Percentiles rank a stretch among this genome's conserved stretches.
Conservation (phyloP, 2,797 vertebrate genomes). For the Amblyopsis hoosieri region DNA sequence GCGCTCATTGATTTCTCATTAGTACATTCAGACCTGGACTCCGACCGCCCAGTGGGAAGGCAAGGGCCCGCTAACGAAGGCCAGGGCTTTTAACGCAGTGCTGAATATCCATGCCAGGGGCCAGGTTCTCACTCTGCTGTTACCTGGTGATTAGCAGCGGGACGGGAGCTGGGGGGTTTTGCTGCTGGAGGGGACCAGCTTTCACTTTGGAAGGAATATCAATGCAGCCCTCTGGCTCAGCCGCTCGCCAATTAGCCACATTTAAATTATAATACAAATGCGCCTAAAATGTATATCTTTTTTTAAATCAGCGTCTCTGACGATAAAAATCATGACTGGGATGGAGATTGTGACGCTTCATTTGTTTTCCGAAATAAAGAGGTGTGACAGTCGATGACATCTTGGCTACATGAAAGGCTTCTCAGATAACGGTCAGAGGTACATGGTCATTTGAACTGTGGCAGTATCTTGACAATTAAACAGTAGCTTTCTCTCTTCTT, state of each 20-base stretch:
- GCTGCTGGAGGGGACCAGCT: slow-evolving; percentile 4
- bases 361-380: slow-evolving; percentile 15
- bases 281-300: too few species aligned
- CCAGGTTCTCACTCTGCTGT: slow-evolving; percentile 48
- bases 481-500: too few species aligned
- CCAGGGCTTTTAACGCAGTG: slow-evolving; percentile 43
- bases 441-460: too few species aligned
- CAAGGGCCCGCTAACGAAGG: slow-evolving; percentile 49
- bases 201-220: slow-evolving; percentile 25
- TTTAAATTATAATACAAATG: background rate
- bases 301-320: slow-evolving; percentile 21
- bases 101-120: slow-evolving; percentile 52
- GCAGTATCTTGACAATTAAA: too few species aligned
- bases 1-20: slow-evolving; percentile 72
- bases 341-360: slow-evolving; percentile 45
- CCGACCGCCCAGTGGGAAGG: slow-evolving; percentile 43
- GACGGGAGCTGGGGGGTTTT: slow-evolving; percentile 30
- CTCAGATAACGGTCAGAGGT: too few species aligned
- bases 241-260: slow-evolving; percentile 54
- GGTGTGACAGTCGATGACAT: too few species aligned
- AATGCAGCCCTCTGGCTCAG: slow-evolving; percentile 25
- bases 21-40: slow-evolving; percentile 65
- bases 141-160: slow-evolving; percentile 52
- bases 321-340: slow-evolving; percentile 14
- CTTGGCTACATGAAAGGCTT: too few species aligned